Evolutionary conservation across 2,888 invertebrate species (phyloP).

Genomic region (Drosophila flavopinicola): DNA sequence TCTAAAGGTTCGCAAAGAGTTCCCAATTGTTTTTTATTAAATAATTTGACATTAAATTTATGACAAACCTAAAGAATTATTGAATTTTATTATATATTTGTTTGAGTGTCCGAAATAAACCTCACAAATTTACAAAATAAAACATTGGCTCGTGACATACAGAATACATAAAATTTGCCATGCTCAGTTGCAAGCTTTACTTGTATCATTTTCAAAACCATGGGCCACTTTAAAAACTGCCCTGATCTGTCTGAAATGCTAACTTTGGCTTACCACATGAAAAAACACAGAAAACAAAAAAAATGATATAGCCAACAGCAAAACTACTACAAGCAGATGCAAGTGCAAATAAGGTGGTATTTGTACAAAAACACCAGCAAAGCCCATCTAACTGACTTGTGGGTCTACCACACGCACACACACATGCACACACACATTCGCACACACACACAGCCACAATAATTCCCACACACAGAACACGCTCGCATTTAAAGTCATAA

Average conservation of each 20-base stretch:
- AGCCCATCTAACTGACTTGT: constrained; percentile 16
- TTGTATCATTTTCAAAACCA: background rate
- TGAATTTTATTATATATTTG: too few species aligned
- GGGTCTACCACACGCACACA: constrained; percentile 13
- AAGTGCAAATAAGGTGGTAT: constrained; percentile 26
- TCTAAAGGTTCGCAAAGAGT: too few species aligned
- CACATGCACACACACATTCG: background rate
- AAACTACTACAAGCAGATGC: constrained; percentile 1
- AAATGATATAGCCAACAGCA: background rate
- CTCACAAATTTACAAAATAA: background rate
- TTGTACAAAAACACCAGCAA: constrained; percentile 18
- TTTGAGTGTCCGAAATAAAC: too few species aligned
- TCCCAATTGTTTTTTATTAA: too few species aligned
- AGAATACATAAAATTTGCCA: too few species aligned
- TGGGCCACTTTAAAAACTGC: background rate
- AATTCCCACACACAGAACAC: constrained; percentile 6
- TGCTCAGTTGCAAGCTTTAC: background rate
- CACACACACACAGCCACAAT: constrained; percentile 5
- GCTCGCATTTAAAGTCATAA: constrained; percentile 64
- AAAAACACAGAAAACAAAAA: background rate
- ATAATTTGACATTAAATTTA: too few species aligned
- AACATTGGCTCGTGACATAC: background rate
- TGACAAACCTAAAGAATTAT: too few species aligned
- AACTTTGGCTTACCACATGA: constrained; percentile 3
- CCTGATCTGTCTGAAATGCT: constrained; percentile 1